Percentiles rank a stretch among this genome's conserved stretches.
These are phyloP conservation scores for Sebastes trivittatus DNA, from an alignment of 2,797 vertebrate genomes.

Conservation along the genomic window DNA sequence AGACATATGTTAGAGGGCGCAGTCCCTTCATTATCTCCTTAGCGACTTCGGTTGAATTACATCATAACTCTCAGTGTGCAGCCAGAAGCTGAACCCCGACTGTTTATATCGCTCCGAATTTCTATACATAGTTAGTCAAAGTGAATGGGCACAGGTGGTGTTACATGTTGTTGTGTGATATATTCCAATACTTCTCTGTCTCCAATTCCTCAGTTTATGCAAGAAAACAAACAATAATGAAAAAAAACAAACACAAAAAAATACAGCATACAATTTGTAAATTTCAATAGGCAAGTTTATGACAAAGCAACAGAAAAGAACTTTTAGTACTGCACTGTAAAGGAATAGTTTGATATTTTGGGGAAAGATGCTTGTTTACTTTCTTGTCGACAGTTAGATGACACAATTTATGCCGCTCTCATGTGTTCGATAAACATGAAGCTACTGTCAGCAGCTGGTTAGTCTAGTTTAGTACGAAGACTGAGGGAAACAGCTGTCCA, in stretches of 20 bases:
- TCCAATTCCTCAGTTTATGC: not conserved
- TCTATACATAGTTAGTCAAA: not conserved
- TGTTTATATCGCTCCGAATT: not conserved
- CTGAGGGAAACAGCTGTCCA: not conserved
- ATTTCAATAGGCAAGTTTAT: not conserved
- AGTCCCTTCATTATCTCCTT: not conserved
- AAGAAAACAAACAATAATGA: conserved; percentile 5
- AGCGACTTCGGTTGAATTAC: not conserved
- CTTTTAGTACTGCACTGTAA: not conserved
- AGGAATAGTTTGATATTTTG: not conserved
- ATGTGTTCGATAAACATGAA: not conserved
- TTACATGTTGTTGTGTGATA: not conserved
- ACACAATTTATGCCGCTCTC: not conserved
- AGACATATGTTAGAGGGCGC: not conserved
- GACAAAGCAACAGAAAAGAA: not conserved
- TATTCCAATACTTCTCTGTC: not conserved
- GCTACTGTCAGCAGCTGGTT: not conserved
- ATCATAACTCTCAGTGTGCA: not conserved
- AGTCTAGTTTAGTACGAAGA: not conserved
- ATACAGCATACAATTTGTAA: not conserved
- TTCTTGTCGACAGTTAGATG: not conserved
- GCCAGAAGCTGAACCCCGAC: not conserved
- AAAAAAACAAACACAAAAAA: not conserved
- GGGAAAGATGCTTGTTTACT: not conserved
- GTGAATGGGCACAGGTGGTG: not conserved